Evolutionary conservation across 2,888 invertebrate species (phyloP).

Genomic region (Diloba caeruleocephala): DNA sequence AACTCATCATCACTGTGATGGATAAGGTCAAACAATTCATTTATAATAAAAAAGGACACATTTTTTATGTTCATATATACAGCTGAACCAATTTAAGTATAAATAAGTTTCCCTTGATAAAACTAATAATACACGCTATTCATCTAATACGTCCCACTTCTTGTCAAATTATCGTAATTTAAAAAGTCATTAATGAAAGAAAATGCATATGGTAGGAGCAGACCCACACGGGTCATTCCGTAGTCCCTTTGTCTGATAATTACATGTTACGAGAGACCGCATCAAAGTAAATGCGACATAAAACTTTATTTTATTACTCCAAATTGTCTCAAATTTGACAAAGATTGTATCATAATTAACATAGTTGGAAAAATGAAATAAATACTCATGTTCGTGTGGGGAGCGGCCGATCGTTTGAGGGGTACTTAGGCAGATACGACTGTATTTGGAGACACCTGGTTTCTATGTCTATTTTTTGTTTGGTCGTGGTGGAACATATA

Average conservation of each 20-base stretch:
- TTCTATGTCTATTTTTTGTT: neutral
- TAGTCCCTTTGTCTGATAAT: constrained; percentile 74
- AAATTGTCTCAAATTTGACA: constrained; percentile 87
- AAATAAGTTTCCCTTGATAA: constrained; percentile 16
- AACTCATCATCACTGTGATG: no score
- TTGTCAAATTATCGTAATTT: constrained; percentile 65
- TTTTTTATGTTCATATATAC: no score
- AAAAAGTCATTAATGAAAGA: constrained; percentile 56
- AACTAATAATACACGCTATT: constrained; percentile 46
- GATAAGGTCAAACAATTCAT: no score
- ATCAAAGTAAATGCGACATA: constrained; percentile 87
- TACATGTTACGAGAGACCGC: constrained; percentile 75
- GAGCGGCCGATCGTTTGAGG: constrained; percentile 11
- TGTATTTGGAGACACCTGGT: constrained; percentile 28
- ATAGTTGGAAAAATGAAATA: constrained; percentile 72
- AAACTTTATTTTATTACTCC: constrained; percentile 87
- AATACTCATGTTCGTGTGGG: constrained; percentile 50
- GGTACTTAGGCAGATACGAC: constrained; percentile 2
- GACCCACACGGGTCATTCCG: constrained; percentile 49
- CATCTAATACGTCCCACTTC: constrained; percentile 46
- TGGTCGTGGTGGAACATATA: no score
- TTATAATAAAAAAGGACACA: no score
- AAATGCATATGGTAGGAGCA: constrained; percentile 48
- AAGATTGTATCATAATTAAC: constrained; percentile 81
- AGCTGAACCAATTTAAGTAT: no score